phyloP scores from a whole-genome alignment of 2,797 vertebrate genomes.

The Tragopan temminckii region DNA sequence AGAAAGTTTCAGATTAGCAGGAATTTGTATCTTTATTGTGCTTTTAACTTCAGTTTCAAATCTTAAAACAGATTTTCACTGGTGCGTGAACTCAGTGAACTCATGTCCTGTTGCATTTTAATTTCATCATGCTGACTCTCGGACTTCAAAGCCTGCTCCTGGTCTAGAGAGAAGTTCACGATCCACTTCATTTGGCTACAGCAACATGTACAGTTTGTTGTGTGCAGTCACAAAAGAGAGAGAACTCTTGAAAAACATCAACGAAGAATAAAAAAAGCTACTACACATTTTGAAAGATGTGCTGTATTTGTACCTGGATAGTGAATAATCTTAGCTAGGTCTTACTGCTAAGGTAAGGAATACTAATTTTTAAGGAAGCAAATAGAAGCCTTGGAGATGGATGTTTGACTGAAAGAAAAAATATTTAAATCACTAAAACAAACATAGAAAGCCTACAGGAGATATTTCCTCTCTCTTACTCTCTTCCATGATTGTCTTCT shows the following conservation, averaged over 20 bases:
- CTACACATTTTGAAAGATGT: neutral
- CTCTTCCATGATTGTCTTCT: neutral
- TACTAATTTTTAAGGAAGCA: neutral
- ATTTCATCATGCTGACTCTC: conserved; percentile 39
- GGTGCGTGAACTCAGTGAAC: conserved; percentile 58
- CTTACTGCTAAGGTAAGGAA: neutral
- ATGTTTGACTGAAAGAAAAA: neutral
- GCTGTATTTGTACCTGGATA: neutral
- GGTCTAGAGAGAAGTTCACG: neutral
- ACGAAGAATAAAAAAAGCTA: neutral
- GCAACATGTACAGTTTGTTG: neutral
- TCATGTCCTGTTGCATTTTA: conserved; percentile 52
- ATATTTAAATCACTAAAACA: neutral
- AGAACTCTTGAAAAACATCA: neutral
- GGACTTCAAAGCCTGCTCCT: conserved; percentile 28
- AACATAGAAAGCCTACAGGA: neutral
- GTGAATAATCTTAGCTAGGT: neutral
- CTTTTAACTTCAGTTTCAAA: conserved; percentile 69
- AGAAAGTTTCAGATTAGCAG: conserved; percentile 73
- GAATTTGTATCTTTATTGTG: conserved; percentile 72
- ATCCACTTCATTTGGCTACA: neutral
- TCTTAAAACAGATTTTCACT: conserved; percentile 61
- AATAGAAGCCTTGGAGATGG: neutral
- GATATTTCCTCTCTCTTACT: neutral
- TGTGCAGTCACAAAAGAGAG: neutral